A percentile compares a stretch with the other conserved stretches of the same genome.
phyloP scores from a whole-genome alignment of 2,113 vertebrate genomes.

The Phrynosoma blainvillii region DNA sequence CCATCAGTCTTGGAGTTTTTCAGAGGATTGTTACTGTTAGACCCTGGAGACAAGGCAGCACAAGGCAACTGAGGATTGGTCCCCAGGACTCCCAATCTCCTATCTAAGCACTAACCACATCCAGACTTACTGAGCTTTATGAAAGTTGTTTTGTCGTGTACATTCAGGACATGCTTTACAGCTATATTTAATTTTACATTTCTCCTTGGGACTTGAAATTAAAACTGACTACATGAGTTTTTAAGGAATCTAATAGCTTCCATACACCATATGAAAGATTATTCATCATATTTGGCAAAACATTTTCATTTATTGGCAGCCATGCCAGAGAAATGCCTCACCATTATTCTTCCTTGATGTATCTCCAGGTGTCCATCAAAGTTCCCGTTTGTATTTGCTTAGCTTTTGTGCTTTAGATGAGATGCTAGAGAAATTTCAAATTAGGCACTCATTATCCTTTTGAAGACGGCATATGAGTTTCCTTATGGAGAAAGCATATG shows the following conservation, averaged over 20 bases:
- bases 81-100: not conserved
- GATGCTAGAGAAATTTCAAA: slow-evolving; percentile 7
- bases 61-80: too few species aligned
- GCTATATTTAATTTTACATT: not conserved
- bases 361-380: slow-evolving; percentile 7
- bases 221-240: not conserved
- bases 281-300: not conserved
- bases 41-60: too few species aligned
- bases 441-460: not conserved
- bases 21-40: too few species aligned
- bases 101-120: not conserved
- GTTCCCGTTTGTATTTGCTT: slow-evolving; percentile 5
- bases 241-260: not conserved
- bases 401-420: not conserved
- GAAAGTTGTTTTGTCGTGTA: not conserved
- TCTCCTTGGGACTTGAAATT: not conserved
- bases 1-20: not conserved
- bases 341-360: not conserved
- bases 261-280: not conserved
- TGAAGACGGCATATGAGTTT: not conserved
- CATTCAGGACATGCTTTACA: not conserved
- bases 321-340: not conserved
- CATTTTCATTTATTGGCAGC: not conserved
- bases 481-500: not conserved
- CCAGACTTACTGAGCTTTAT: not conserved